These are phyloP conservation scores for Odocoileus hemionus DNA, from an alignment of 2,113 vertebrate species.

Conservation along the genomic window DNA sequence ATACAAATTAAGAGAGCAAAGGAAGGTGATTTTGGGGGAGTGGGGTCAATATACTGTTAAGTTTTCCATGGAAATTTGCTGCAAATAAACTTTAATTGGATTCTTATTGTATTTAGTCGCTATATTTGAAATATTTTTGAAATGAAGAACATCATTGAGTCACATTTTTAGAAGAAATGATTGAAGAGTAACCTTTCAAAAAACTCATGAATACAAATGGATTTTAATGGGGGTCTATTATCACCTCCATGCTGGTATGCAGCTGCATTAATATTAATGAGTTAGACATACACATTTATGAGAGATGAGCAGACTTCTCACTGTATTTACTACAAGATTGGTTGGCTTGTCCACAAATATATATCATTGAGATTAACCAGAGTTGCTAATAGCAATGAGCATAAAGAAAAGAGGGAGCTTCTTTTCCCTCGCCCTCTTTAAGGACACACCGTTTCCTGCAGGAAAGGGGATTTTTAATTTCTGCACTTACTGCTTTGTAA, in stretches of 20 bases:
- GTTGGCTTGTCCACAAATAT: conserved; percentile 51
- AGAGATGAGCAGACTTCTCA: conserved; percentile 54
- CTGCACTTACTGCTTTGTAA: background rate
- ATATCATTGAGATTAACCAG: conserved; percentile 35
- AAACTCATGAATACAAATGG: conserved; percentile 76
- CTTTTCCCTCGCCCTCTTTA: background rate
- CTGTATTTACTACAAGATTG: background rate
- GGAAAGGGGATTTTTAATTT: background rate
- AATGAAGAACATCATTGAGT: background rate
- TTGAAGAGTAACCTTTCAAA: conserved; percentile 66
- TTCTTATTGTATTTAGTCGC: background rate
- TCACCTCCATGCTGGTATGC: conserved; percentile 55
- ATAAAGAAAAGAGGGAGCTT: background rate
- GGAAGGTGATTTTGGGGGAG: background rate
- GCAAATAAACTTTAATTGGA: conserved; percentile 43
- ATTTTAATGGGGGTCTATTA: conserved; percentile 78
- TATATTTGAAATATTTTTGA: conserved; percentile 51
- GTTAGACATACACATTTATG: conserved; percentile 34
- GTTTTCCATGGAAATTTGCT: conserved; percentile 41
- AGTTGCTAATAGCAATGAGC: background rate
- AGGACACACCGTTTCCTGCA: background rate
- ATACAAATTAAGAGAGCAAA: conserved; percentile 23
- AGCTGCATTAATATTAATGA: conserved; percentile 78
- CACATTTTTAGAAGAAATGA: conserved; percentile 55
- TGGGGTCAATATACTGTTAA: conserved; percentile 9